Evolutionary conservation across 2,797 vertebrate genomes (phyloP), one percentile per base, ranked within the genome.

Genomic region (Euthynnus affinis): DNA sequence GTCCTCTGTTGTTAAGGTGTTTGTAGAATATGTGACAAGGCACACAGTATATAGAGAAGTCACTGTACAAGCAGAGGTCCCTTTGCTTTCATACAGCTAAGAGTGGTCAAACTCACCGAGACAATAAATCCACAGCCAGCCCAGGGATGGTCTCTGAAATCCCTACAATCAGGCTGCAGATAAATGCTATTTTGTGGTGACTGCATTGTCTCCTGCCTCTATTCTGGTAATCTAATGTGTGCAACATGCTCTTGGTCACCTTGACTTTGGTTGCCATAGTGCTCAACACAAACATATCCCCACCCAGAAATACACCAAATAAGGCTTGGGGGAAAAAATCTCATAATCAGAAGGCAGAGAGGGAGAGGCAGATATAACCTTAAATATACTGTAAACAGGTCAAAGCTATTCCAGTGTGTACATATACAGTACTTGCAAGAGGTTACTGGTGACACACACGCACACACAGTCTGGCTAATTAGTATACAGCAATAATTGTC

Each of bases 181-280:
- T 95, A 94, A 95, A 95, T 93, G 87, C 73, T 86, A 90, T 93
- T 93, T 93, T 92, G 93, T 93, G 93, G 93, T 93, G 93, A 94
- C 94, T 94, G 92, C 93, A 95, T 95, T 95, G 95, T 95, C 94
- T 96, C 74, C 92, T 88, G 92, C 89, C 91, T 94, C 93, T 93
- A 91, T 94, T 95, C 93, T 89, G 91, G 90, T 94, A 96, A 96
- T 95, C 94, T 95, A 95, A 95, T 95, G 93, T 95, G 94, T 94
- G 94, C 94, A 94, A 94, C 93, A 93, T 94, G 94, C 94, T 95
- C 95, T 94, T 96, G 95, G 95, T 96, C 96, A 96, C 95, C 95
- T 96, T 96, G 96, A 96, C 95, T 96, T 96, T 95, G 93, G 96
- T 96, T 96, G 94, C 95, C 93, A 96, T 96, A 93, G 95, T 32